These are phyloP conservation scores for Zapus hudsonius DNA, from an alignment of 2,113 vertebrate genomes.

Conservation along the genomic window DNA sequence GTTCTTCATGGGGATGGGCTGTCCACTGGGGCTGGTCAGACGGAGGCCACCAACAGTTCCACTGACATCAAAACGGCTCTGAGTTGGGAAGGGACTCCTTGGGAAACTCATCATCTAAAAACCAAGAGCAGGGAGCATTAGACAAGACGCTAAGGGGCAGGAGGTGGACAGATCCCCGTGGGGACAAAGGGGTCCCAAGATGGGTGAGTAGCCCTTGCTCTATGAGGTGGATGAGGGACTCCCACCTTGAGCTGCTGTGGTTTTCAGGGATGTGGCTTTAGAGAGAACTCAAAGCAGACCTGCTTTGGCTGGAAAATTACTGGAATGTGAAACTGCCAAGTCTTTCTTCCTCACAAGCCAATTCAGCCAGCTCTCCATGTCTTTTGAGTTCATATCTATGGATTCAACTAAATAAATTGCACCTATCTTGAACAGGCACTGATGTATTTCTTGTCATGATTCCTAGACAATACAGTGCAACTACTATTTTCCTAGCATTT, in stretches of 20 bases:
- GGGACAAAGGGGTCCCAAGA: background rate
- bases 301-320: background rate
- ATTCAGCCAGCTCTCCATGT: background rate
- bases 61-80: constrained; percentile 85
- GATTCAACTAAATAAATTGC: background rate
- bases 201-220: background rate
- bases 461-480: background rate
- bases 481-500: background rate
- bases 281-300: background rate
- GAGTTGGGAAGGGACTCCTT: constrained; percentile 90
- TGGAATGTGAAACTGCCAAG: background rate
- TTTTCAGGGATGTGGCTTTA: background rate
- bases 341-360: background rate
- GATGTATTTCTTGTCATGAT: background rate
- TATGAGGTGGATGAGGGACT: too few relatives aligned
- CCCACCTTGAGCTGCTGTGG: background rate
- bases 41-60: constrained; percentile 90
- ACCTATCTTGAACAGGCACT: background rate
- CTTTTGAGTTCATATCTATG: background rate
- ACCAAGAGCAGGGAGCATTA: background rate
- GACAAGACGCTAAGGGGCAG: background rate
- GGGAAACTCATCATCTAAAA: constrained; percentile 95
- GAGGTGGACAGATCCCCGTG: too few relatives aligned
- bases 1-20: constrained; percentile 88
- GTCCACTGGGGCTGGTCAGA: constrained; percentile 89